Evolutionary conservation across 2,888 invertebrate species (phyloP).

Genomic region (Pheosia tremula): DNA sequence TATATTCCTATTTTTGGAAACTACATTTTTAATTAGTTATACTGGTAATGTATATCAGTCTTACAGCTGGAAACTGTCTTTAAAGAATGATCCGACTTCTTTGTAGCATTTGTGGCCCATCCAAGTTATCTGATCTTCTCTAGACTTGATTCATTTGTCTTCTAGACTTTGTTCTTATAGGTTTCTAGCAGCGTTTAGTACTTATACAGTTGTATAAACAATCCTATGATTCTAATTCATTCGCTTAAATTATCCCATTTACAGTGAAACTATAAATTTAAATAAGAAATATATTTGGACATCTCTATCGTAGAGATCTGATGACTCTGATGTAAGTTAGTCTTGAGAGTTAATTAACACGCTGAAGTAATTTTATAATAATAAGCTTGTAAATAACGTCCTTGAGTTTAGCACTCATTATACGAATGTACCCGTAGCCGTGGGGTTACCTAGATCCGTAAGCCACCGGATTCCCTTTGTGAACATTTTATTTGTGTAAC

Average conservation of each 20-base stretch:
- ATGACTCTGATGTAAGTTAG: not conserved
- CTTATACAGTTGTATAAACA: too few relatives aligned
- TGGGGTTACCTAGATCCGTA: not conserved
- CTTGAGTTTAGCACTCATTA: not conserved
- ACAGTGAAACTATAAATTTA: too few relatives aligned
- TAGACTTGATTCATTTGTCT: not conserved
- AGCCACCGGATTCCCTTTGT: not conserved
- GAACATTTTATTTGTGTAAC: not conserved
- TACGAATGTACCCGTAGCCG: not conserved
- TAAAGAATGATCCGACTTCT: not conserved
- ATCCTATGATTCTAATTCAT: too few relatives aligned
- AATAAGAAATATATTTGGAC: too few relatives aligned
- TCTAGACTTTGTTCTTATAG: too few relatives aligned
- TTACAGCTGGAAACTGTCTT: too few relatives aligned
- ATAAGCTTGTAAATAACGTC: not conserved
- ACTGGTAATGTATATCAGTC: too few relatives aligned
- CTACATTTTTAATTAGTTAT: too few relatives aligned
- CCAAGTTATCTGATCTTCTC: not conserved
- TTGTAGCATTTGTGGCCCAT: not conserved
- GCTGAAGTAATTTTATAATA: conserved; percentile 1
- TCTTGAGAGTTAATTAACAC: not conserved
- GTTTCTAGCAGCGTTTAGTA: too few relatives aligned
- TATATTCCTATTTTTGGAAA: too few relatives aligned
- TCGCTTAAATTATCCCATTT: too few relatives aligned
- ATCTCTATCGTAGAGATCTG: not conserved